Conservation (phyloP, 2,113 vertebrate genomes). For the Cisticola juncidis region DNA sequence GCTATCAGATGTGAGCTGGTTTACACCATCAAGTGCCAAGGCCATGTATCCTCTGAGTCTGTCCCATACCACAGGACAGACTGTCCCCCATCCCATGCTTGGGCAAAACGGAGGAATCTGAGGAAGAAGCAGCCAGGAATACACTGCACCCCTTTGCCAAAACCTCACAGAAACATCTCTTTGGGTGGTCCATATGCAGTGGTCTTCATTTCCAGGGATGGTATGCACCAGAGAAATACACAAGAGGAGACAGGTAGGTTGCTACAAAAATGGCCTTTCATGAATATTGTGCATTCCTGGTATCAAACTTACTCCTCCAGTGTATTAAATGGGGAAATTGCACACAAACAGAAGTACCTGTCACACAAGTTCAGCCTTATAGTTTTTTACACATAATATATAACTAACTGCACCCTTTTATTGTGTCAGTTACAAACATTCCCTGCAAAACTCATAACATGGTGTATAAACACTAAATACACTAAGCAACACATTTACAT, state of each 20-base stretch:
- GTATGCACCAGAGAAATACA: neutral
- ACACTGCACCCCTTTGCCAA: neutral
- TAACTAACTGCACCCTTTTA: neutral
- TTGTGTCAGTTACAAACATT: conserved; percentile 10
- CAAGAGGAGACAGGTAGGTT: neutral
- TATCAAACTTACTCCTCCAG: neutral
- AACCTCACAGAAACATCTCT: neutral
- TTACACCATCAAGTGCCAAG: neutral
- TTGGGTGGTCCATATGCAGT: neutral
- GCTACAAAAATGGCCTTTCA: neutral
- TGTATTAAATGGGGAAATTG: neutral
- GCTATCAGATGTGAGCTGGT: neutral
- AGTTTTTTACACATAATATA: neutral
- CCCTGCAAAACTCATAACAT: neutral
- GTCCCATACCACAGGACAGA: neutral
- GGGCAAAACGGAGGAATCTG: neutral
- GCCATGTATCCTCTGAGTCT: neutral
- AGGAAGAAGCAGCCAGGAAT: neutral
- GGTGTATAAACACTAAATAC: neutral
- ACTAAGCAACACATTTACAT: neutral
- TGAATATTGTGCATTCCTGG: neutral
- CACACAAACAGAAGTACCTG: neutral
- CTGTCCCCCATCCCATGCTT: neutral
- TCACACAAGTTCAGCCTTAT: neutral
- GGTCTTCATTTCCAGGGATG: neutral